A percentile compares a stretch with the other conserved stretches of the same genome.
phyloP scores from a whole-genome alignment of 2,113 vertebrate genomes.

The Lagopus leucura region DNA sequence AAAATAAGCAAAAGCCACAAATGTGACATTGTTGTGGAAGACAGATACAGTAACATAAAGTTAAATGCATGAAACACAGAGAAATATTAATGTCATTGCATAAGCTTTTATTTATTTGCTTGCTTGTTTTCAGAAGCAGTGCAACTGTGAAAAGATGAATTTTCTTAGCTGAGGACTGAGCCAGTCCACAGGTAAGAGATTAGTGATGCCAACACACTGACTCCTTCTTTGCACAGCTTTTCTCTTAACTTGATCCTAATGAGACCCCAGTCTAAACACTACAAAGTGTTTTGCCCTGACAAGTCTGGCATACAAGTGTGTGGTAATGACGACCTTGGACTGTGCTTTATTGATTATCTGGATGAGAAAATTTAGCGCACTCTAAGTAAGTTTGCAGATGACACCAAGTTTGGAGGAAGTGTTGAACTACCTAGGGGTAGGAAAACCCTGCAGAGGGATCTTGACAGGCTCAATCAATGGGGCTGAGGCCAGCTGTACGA shows the following conservation, averaged over 20 bases:
- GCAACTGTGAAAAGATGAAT: background rate
- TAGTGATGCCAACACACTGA: rapidly evolving
- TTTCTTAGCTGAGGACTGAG: background rate
- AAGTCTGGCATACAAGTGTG: background rate
- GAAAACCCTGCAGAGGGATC: no score
- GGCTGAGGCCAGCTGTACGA: no score
- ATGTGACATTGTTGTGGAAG: background rate
- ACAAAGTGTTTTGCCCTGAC: background rate
- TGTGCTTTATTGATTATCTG: no score
- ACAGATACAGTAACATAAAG: background rate
- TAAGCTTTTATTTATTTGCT: background rate
- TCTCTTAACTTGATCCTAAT: background rate
- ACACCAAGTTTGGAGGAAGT: no score
- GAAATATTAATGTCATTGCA: background rate
- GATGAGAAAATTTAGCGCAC: no score
- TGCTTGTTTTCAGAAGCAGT: background rate
- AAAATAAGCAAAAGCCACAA: background rate
- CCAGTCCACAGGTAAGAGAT: background rate
- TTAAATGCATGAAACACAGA: background rate
- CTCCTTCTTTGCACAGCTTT: background rate
- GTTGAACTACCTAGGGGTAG: no score
- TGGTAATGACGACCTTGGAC: background rate
- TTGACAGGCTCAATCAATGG: no score
- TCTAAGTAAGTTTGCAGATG: no score
- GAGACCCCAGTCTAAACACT: background rate